Evolutionary conservation across 1,140 invertebrate genomes (phyloP).

Genomic region (Pectinophora gossypiella): DNA sequence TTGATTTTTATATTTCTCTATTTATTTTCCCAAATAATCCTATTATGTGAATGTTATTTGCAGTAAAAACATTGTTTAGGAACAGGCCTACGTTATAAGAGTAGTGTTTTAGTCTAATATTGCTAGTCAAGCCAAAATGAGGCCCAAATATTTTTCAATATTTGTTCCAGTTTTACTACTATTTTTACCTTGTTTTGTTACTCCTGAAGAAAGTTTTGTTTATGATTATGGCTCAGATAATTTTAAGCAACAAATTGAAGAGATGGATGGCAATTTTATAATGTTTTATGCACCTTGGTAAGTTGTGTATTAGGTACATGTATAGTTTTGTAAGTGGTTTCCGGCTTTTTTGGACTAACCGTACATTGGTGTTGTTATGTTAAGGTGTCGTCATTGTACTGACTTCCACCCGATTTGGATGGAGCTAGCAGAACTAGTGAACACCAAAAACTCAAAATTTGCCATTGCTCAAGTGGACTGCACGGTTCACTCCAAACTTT

Average conservation of each 20-base stretch:
- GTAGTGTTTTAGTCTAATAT: background rate
- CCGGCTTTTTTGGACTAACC: background rate
- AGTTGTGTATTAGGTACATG: no score
- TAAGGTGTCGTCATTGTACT: constrained; percentile 60
- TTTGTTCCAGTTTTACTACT: constrained; percentile 22
- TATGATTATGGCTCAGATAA: constrained; percentile 56
- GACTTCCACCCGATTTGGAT: constrained; percentile 60
- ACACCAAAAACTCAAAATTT: constrained; percentile 59
- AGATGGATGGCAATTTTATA: constrained; percentile 65
- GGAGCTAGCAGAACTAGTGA: constrained; percentile 54
- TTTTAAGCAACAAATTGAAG: constrained; percentile 55
- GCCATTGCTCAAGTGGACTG: constrained; percentile 68
- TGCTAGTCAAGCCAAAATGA: background rate
- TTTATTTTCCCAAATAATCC: background rate
- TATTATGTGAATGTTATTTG: background rate
- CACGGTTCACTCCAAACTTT: constrained; percentile 49
- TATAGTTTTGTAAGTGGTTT: background rate
- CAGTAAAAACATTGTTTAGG: background rate
- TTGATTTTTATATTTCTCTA: background rate
- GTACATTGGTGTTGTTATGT: constrained; percentile 9
- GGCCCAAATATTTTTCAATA: background rate
- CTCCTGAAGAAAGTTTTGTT: constrained; percentile 48
- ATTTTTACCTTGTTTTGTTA: constrained; percentile 45
- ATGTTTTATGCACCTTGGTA: constrained; percentile 68
- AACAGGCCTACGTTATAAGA: background rate